These are phyloP conservation scores for Sebastiscus albofasciatus DNA, from an alignment of 2,797 vertebrate species.

Conservation along the genomic window DNA sequence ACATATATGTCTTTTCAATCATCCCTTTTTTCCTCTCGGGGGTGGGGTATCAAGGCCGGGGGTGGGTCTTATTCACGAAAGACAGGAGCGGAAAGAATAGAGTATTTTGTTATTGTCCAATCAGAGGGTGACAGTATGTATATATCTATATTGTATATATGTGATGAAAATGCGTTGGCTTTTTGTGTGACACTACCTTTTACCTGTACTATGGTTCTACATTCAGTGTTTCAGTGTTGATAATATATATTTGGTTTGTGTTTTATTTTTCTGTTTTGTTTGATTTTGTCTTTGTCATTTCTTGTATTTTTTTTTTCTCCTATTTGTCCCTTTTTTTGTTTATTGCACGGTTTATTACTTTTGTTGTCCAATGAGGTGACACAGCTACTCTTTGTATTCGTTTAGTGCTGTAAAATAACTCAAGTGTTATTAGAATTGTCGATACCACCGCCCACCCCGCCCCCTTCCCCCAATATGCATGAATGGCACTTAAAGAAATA, in stretches of 20 bases:
- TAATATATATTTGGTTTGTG: conserved; percentile 90
- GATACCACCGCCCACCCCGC: conserved; percentile 84
- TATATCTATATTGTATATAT: conserved; percentile 98
- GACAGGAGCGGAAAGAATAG: conserved; percentile 84
- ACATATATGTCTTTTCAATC: conserved; percentile 92
- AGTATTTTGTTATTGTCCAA: conserved; percentile 97
- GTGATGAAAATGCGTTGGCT: conserved; percentile 93
- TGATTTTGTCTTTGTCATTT: conserved; percentile 86
- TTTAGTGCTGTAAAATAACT: conserved; percentile 96
- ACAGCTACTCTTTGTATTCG: conserved; percentile 93
- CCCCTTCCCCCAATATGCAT: conserved; percentile 90
- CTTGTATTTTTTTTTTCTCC: conserved; percentile 76
- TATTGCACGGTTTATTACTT: conserved; percentile 97
- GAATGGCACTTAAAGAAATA: conserved; percentile 97
- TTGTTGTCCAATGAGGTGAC: conserved; percentile 90
- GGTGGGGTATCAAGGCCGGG: conserved; percentile 81
- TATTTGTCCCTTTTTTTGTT: conserved; percentile 81
- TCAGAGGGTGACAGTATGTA: conserved; percentile 92
- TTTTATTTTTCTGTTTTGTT: conserved; percentile 80
- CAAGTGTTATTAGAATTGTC: conserved; percentile 95
- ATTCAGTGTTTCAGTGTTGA: conserved; percentile 97
- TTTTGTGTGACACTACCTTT: conserved; percentile 95
- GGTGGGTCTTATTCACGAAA: conserved; percentile 83
- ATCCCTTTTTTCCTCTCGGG: conserved; percentile 84
- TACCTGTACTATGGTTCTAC: conserved; percentile 94